Evolutionary conservation across 2,888 invertebrate species (phyloP).

Genomic region (Dicycla oo): DNA sequence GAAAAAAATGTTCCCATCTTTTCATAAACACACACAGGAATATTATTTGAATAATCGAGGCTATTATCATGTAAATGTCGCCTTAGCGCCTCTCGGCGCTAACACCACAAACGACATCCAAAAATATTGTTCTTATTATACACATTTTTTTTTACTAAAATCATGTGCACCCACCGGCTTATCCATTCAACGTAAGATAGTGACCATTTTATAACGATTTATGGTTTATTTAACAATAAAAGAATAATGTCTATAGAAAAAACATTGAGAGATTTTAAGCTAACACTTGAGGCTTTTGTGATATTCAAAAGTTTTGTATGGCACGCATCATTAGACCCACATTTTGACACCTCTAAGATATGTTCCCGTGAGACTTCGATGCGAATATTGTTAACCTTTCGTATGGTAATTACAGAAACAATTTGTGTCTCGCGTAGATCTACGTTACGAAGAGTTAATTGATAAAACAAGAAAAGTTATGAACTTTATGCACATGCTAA

Average conservation of each 20-base stretch:
- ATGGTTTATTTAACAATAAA: slow-evolving; percentile 90
- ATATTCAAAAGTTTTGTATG: slow-evolving; percentile 72
- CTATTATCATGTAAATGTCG: slow-evolving; percentile 84
- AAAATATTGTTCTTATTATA: slow-evolving; percentile 81
- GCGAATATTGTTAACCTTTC: slow-evolving; percentile 62
- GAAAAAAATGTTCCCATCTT: slow-evolving; percentile 68
- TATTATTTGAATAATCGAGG: slow-evolving; percentile 77
- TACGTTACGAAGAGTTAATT: slow-evolving; percentile 39
- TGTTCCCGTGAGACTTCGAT: slow-evolving; percentile 81
- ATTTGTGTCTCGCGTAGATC: no score
- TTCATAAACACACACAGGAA: slow-evolving; percentile 70
- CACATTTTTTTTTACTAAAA: slow-evolving; percentile 74
- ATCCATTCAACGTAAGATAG: slow-evolving; percentile 81
- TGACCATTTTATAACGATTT: slow-evolving; percentile 89
- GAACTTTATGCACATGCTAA: not conserved
- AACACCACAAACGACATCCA: slow-evolving; percentile 74
- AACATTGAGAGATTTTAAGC: slow-evolving; percentile 71
- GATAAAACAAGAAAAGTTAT: slow-evolving; percentile 52
- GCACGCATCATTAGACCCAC: slow-evolving; percentile 82
- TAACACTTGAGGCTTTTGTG: slow-evolving; percentile 80
- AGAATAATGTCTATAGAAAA: slow-evolving; percentile 77
- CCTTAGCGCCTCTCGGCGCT: slow-evolving; percentile 87
- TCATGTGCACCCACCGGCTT: slow-evolving; percentile 66
- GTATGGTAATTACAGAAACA: no score
- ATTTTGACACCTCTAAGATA: slow-evolving; percentile 79